Evolutionary conservation across 2,888 invertebrate species (phyloP), one percentile per base, ranked within the genome.

Genomic region (Plebejus argus): DNA sequence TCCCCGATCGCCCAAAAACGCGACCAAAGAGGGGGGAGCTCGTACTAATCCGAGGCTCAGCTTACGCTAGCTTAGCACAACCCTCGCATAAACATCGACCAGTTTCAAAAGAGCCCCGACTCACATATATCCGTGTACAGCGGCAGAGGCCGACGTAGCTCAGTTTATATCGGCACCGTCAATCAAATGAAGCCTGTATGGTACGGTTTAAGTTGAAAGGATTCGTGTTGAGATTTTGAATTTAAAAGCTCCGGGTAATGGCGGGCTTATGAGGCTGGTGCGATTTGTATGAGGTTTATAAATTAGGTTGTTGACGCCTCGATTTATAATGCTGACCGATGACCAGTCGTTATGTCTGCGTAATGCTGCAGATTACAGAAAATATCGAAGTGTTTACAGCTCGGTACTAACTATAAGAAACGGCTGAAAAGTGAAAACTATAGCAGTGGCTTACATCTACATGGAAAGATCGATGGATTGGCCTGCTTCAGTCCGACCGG

Each of bases 161-260:
- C 80, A 70, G 45, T 39, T 56, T 81, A 78, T 72, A 80, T 76
- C 81, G 81, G 83, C 77, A 77, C 49, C 78, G 87, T 88, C 89
- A 86, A 82, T 85, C 86, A 87, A 84, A 87, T 88, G 88, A 87
- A 88, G 87, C 86, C 85, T 88, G 86, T 86, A 87, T 87, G 74
- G 74, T 74, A 74, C 87, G 85, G 88, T 89, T 88, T 89, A 87
- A 89, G 85, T 88, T 87, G 86, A 89, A 89, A 88, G 89, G 87
- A 90, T 88, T 87, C 85, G 82, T 83, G 86, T 83, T 79, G 85
- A 87, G 87, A 87, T 87, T 89, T 87, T 83, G 83, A 85, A 86
- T 85, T 86, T 86, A 77, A 81, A 77, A 77, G 72, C 72, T 39
- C 61, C 72, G 72, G 28, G 49, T 74, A 80, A 80, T 78, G 78